These are phyloP conservation scores for Tamias sibiricus DNA, from an alignment of 2,113 vertebrate genomes.

Conservation along the genomic window DNA sequence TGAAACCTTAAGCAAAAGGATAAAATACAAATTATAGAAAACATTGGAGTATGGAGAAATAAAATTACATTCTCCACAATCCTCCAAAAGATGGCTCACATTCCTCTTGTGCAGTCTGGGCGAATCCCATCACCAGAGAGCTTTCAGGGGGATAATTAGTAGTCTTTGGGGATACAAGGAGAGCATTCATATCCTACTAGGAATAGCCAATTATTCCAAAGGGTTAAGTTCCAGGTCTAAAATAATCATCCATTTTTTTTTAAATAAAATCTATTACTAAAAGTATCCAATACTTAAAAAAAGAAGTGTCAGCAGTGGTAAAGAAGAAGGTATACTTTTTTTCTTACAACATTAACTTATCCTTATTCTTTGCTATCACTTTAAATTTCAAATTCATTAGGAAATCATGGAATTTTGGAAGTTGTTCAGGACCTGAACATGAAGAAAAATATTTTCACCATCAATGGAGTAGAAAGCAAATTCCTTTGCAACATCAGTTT, in stretches of 20 bases:
- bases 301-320: not conserved
- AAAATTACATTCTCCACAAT: slow-evolving; percentile 86
- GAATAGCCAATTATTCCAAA: slow-evolving; percentile 78
- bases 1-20: slow-evolving; percentile 96
- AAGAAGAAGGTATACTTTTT: not conserved
- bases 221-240: slow-evolving; percentile 81
- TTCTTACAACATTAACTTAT: not conserved
- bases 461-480: slow-evolving; percentile 71
- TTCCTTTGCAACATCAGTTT: slow-evolving; percentile 59
- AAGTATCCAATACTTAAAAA: not conserved
- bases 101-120: slow-evolving; percentile 73
- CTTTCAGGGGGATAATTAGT: slow-evolving; percentile 84
- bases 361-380: not conserved
- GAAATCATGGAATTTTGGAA: slow-evolving; percentile 50
- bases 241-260: slow-evolving; percentile 54
- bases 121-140: slow-evolving; percentile 73
- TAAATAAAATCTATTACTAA: slow-evolving; percentile 53
- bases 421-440: slow-evolving; percentile 25
- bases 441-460: slow-evolving; percentile 71
- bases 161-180: slow-evolving; percentile 75
- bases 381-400: slow-evolving; percentile 50
- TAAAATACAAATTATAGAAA: slow-evolving; percentile 91
- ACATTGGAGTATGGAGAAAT: slow-evolving; percentile 87
- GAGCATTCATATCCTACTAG: slow-evolving; percentile 62
- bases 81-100: slow-evolving; percentile 75